Conservation (phyloP, 2,113 vertebrate species). For the Uria lomvia region DNA sequence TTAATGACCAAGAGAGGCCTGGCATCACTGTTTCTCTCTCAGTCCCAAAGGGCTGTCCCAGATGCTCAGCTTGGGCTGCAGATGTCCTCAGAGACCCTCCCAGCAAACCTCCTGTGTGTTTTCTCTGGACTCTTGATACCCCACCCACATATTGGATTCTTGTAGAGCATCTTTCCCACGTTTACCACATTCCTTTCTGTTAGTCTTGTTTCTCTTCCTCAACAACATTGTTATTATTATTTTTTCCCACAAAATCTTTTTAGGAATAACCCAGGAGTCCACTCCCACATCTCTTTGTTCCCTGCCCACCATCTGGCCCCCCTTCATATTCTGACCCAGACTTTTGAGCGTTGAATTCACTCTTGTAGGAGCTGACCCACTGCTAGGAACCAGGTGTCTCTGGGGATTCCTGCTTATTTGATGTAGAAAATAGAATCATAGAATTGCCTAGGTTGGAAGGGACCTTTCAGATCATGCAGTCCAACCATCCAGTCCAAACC, state of each 20-base stretch:
- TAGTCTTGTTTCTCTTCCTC: not conserved
- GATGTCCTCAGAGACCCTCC: not conserved
- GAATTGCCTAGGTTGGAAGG: too few species aligned
- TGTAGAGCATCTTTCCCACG: not conserved
- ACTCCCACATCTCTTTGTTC: not conserved
- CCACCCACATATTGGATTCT: not conserved
- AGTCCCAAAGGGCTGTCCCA: not conserved
- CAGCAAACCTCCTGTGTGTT: not conserved
- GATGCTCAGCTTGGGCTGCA: not conserved
- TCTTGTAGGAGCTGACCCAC: not conserved
- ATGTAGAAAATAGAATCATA: not conserved
- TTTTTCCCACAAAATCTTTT: not conserved
- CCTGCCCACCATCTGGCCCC: not conserved
- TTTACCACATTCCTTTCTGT: not conserved
- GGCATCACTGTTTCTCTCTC: not conserved
- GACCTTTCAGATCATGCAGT: too few species aligned
- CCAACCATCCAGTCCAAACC: too few species aligned
- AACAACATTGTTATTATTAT: not conserved
- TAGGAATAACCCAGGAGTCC: not conserved
- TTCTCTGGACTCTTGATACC: not conserved
- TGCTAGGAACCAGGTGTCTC: not conserved
- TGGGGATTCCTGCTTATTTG: not conserved
- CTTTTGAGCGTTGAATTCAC: not conserved
- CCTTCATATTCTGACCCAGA: not conserved
- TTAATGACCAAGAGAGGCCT: not conserved